phyloP scores from a whole-genome alignment of 2,888 invertebrate species.

The Caenorhabditis macrosperma region DNA sequence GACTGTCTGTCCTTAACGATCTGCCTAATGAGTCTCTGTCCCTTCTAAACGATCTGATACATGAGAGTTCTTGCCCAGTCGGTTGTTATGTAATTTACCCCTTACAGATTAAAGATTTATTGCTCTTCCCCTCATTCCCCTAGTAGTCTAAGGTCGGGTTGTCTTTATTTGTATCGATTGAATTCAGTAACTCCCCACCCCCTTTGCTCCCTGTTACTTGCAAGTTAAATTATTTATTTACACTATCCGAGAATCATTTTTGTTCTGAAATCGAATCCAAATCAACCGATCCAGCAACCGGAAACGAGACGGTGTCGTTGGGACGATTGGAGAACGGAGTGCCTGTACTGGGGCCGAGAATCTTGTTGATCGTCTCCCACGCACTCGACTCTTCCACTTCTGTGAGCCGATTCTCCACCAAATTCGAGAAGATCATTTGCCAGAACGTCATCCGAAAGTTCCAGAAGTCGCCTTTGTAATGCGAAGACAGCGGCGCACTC shows the following conservation, averaged over 20 bases:
- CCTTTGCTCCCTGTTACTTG: neutral
- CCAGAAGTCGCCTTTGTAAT: constrained; percentile 47
- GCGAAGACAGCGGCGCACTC: constrained; percentile 16
- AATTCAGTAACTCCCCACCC: too few relatives aligned
- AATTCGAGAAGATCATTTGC: constrained; percentile 40
- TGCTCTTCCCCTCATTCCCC: too few relatives aligned
- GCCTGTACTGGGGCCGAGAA: constrained; percentile 15
- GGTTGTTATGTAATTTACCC: too few relatives aligned
- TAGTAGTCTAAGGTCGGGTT: too few relatives aligned
- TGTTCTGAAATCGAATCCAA: constrained; percentile 3
- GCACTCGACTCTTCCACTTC: constrained; percentile 25
- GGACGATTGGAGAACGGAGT: constrained; percentile 37
- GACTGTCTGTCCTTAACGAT: too few relatives aligned
- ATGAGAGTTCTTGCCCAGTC: too few relatives aligned
- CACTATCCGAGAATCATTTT: neutral
- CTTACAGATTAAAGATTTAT: too few relatives aligned
- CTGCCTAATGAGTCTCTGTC: too few relatives aligned
- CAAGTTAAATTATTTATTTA: neutral
- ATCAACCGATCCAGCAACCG: constrained; percentile 32
- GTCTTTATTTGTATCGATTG: too few relatives aligned
- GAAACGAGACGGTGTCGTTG: constrained; percentile 3
- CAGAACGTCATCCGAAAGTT: constrained; percentile 46
- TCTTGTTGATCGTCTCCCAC: constrained; percentile 25
- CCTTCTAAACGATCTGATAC: too few relatives aligned
- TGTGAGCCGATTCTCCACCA: constrained; percentile 31